These are phyloP conservation scores for Acanthochromis polyacanthus DNA, from an alignment of 2,113 vertebrate genomes.

Conservation along the genomic window DNA sequence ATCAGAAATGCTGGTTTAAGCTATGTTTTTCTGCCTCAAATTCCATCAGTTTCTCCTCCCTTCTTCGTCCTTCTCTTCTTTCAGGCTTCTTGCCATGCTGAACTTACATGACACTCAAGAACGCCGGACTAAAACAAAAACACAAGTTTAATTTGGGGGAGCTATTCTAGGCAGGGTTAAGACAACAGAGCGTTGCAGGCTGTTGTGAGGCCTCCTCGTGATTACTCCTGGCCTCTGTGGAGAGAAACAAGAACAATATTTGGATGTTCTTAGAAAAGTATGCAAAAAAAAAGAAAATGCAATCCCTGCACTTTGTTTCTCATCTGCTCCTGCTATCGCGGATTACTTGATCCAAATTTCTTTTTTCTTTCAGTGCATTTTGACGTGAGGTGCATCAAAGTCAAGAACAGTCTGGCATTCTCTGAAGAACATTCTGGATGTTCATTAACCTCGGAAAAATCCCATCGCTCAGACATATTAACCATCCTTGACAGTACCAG, in stretches of 20 bases:
- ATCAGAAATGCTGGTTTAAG: not conserved
- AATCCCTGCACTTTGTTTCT: not conserved
- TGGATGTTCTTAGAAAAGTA: conserved; percentile 32
- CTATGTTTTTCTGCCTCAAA: conserved; percentile 17
- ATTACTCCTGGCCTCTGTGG: conserved; percentile 34
- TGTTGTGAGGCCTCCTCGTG: conserved; percentile 5
- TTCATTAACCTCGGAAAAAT: conserved; percentile 18
- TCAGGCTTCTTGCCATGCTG: conserved; percentile 4
- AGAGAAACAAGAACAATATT: conserved; percentile 35
- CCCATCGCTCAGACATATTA: not conserved
- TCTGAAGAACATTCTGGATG: conserved; percentile 14
- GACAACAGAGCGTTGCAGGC: conserved; percentile 55
- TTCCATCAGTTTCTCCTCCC: not conserved
- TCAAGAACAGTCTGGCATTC: not conserved
- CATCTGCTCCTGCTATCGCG: not conserved
- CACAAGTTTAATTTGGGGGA: conserved; percentile 60
- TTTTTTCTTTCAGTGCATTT: not conserved
- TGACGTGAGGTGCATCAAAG: not conserved
- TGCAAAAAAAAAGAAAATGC: not conserved
- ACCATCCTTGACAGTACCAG: not conserved
- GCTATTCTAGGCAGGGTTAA: conserved; percentile 75
- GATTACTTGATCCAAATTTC: not conserved
- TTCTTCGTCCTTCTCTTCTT: not conserved
- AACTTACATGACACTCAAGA: conserved; percentile 30
- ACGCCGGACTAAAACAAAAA: conserved; percentile 59